Evolutionary conservation across 2,888 invertebrate genomes (phyloP), one percentile per base, ranked within the genome.

Genomic region (Hirtodrosophila alboralis): DNA sequence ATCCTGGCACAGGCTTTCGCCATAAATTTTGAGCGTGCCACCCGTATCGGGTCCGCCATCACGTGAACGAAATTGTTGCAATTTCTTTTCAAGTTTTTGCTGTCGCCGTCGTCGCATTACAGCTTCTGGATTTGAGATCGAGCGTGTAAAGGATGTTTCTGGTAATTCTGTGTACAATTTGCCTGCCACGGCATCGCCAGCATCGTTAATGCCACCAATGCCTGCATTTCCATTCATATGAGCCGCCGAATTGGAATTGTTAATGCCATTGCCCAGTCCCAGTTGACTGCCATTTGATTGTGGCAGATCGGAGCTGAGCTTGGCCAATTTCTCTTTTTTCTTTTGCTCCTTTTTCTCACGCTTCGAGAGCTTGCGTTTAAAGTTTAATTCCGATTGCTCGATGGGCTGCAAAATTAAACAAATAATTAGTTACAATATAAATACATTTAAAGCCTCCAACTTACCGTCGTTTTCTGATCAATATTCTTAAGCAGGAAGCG

Each of bases 71-170:
- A 98, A 98, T 91, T 98, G 97, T 89, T 98, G 97, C 86, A 99
- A 92, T 91, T 98, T 98, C 88, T 96, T 94, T 90, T 99, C 99
- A 49, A 99, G 93, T 90, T 98, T 98, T 91, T 98, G 98, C 88
- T 99, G 98, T 16, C 99, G 92, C 49, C 98, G 93, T 44, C 98
- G 94, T 67, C 98, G 93, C 99, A 99, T 99, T 80, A 99, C 99
- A 62, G 98, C 98, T 92, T 99, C 99, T 2, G 99, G 99, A 92
- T 99, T 99, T 68, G 98, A 99, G 90, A 99, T 99, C 84, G 98
- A 98, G 86, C 99, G 93, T 41, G 99, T 99, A 91, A 99, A 99
- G 84, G 97, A 98, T 45, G 98, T 98, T 92, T 99, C 98, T 18
- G 99, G 99, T 80, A 99, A 91, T 92, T 98, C 98, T 94, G 96